phyloP scores from a whole-genome alignment of 2,113 vertebrate species.

The Jaculus jaculus region DNA sequence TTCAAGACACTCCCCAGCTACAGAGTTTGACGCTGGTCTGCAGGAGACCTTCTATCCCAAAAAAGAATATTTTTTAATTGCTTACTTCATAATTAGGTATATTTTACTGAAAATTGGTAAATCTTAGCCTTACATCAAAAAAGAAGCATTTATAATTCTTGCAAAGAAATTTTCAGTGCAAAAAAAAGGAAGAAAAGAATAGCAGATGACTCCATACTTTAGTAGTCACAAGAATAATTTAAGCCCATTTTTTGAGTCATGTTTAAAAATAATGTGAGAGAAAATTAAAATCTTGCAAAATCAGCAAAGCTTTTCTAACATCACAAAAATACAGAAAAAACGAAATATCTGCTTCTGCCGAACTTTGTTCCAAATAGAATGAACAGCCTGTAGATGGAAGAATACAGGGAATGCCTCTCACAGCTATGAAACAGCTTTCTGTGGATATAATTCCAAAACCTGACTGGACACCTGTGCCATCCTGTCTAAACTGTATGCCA shows the following conservation, averaged over 20 bases:
- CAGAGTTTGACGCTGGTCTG: no score
- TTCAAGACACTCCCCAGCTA: no score
- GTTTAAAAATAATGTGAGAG: slow-evolving; percentile 46
- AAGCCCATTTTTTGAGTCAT: slow-evolving; percentile 24
- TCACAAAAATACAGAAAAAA: slow-evolving; percentile 36
- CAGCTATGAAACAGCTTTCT: background rate
- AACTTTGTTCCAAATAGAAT: background rate
- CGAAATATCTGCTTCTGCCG: background rate
- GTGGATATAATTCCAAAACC: background rate
- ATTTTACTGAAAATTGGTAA: slow-evolving; percentile 9
- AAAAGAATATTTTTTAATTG: no score
- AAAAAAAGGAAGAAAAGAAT: background rate
- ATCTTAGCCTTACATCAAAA: background rate
- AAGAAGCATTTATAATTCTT: slow-evolving; percentile 20
- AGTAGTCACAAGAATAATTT: slow-evolving; percentile 19
- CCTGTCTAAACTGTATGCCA: background rate
- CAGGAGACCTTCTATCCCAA: no score
- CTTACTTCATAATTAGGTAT: background rate
- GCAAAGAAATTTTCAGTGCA: slow-evolving; percentile 20
- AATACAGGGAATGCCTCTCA: background rate
- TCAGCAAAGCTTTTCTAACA: background rate
- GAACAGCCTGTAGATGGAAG: background rate
- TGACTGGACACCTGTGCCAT: background rate
- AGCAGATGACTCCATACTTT: background rate
- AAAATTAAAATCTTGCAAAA: slow-evolving; percentile 13